phyloP scores from a whole-genome alignment of 2,888 invertebrate genomes.

The Trimorus sp. region DNA sequence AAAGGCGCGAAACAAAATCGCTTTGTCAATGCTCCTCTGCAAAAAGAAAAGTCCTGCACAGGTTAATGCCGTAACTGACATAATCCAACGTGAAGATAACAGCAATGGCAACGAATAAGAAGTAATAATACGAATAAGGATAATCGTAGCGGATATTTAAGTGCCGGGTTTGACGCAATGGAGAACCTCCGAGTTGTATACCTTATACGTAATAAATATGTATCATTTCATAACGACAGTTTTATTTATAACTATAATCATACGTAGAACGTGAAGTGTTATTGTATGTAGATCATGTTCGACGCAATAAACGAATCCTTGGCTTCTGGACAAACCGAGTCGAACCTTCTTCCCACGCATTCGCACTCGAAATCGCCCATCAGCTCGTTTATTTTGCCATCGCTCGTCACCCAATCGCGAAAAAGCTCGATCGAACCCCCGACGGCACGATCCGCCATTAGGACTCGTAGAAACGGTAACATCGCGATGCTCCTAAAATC shows the following conservation, averaged over 20 bases:
- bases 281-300: constrained; percentile 45
- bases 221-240: constrained; percentile 46
- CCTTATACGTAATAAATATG: constrained; percentile 61
- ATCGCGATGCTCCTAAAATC: constrained; percentile 53
- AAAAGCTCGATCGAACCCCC: no score
- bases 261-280: constrained; percentile 33
- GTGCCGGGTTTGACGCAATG: constrained; percentile 44
- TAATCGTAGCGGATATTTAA: constrained; percentile 41
- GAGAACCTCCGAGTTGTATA: constrained; percentile 54
- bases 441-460: constrained; percentile 16
- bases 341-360: not conserved
- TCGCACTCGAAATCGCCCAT: no score
- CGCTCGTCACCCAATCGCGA: no score
- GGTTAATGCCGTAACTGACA: constrained; percentile 30
- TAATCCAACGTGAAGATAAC: not conserved
- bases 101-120: not conserved
- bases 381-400: no score
- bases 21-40: no score
- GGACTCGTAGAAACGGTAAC: constrained; percentile 56
- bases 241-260: constrained; percentile 45
- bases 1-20: no score
- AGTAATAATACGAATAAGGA: constrained; percentile 24
- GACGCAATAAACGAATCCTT: constrained; percentile 38
- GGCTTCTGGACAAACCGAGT: constrained; percentile 19
- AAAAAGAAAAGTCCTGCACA: constrained; percentile 17